A percentile compares a stretch with the other conserved stretches of the same genome.
These are phyloP conservation scores for Sisyra nigra DNA, from an alignment of 2,888 invertebrate species.

Conservation along the genomic window DNA sequence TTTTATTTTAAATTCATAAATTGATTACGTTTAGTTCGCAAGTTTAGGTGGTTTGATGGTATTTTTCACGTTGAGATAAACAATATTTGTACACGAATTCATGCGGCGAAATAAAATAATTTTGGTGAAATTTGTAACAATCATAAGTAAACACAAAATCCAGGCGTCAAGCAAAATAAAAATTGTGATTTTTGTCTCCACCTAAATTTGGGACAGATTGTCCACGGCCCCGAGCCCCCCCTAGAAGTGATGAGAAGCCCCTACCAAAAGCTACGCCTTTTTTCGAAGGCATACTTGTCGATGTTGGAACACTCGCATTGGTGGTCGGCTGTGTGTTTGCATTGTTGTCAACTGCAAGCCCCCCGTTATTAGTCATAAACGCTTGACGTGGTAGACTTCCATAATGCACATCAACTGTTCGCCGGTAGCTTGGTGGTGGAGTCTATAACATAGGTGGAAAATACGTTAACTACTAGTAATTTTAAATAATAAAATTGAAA, in stretches of 20 bases:
- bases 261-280: slow-evolving; percentile 64
- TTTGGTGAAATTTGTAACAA: neutral
- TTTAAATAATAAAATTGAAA: slow-evolving; percentile 5
- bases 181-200: slow-evolving; percentile 25
- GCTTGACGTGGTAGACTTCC: slow-evolving; percentile 64
- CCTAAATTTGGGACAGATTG: slow-evolving; percentile 88
- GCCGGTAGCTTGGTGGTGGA: slow-evolving; percentile 57
- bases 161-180: slow-evolving; percentile 17
- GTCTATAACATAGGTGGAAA: too few relatives aligned
- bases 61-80: too few relatives aligned
- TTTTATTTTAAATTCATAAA: too few relatives aligned
- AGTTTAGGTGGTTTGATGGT: too few relatives aligned
- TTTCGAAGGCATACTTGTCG: slow-evolving; percentile 23
- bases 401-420: slow-evolving; percentile 60
- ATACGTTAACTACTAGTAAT: slow-evolving; percentile 4
- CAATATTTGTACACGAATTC: too few relatives aligned
- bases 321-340: slow-evolving; percentile 25
- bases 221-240: slow-evolving; percentile 51
- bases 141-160: neutral
- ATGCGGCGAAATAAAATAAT: neutral
- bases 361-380: slow-evolving; percentile 27
- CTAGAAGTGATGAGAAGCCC: slow-evolving; percentile 29
- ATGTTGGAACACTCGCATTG: slow-evolving; percentile 14
- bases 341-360: slow-evolving; percentile 23
- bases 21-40: too few relatives aligned